Evolutionary conservation across 2,113 vertebrate species (phyloP), one percentile per base, ranked within the genome.

Genomic region (Megaptera novaeangliae): DNA sequence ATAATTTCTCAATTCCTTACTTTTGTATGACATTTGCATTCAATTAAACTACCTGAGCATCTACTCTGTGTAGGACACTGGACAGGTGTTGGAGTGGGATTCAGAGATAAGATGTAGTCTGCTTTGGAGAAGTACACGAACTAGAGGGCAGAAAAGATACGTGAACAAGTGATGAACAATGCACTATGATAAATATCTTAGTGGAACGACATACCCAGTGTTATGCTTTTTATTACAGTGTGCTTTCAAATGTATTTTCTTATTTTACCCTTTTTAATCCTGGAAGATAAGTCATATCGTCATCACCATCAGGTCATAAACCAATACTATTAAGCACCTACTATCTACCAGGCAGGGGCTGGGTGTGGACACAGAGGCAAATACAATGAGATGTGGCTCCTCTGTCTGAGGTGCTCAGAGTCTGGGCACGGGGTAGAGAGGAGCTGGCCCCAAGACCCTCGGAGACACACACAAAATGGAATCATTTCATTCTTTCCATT

Each of bases 241-340:
- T 77, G 44, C 34, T 95, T 91, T 94, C 66, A 97, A 81, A 95
- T 52, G 90, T 39, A 80, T 61, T 78, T 96, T 89, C 95, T 92
- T 87, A 94, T 74, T 69, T 95, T 86, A 89, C 41, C 83, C 41
- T 92, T 94, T 80, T 78, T 78, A 88, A 88, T 85, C 64, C n/a
- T 71, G 29, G 44, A 59, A 95, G 75, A 81, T 13, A 77, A 81
- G 77, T 81, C 63, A 18, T 27, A 64, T 27, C 46, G 44, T 66
- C 57, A 61, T 12, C 17, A 87, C 15, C 71, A 89, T 55, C 41
- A 90, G 49, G 18, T 95, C 34, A 89, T 86, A 96, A 71, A 52
- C n/a, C 91, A 94, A 95, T 46, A 52, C 57, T 91, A 71, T n/a
- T 25, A 95, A 92, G 74, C 66, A 95, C 34, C 44, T 74, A 89